Conservation (phyloP, 2,113 vertebrate species). For the Oostethus manadensis region DNA sequence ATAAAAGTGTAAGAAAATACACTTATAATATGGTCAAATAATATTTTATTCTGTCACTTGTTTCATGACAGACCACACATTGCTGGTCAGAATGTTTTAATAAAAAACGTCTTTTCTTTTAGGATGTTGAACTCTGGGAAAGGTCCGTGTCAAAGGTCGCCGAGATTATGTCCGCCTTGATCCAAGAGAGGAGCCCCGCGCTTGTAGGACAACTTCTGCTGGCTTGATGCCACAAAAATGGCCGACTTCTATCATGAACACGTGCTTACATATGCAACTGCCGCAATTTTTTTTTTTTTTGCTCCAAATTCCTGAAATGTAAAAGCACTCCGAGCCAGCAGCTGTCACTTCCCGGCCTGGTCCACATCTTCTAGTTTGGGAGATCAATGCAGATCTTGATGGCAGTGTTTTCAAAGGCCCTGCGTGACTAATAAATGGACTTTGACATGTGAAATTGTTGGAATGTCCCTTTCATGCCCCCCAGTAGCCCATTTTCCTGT, state of each 20-base stretch:
- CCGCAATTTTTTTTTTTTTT: neutral
- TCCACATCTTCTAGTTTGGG: neutral
- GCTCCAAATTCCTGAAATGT: neutral
- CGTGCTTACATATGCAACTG: neutral
- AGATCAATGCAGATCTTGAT: neutral
- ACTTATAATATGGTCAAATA: too few species aligned
- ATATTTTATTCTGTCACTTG: too few species aligned
- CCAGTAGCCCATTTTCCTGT: neutral
- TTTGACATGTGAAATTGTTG: constrained; percentile 6
- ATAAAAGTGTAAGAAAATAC: too few species aligned
- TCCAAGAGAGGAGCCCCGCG: constrained; percentile 62
- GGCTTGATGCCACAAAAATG: constrained; percentile 46
- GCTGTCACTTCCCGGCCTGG: neutral
- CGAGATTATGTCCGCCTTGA: constrained; percentile 56
- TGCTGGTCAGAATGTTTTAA: too few species aligned
- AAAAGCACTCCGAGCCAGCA: neutral
- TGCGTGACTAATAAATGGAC: neutral
- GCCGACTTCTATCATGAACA: neutral
- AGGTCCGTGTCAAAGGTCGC: constrained; percentile 48
- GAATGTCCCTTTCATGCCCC: neutral
- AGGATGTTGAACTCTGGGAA: constrained; percentile 60
- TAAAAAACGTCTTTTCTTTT: constrained; percentile 20
- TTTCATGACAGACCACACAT: too few species aligned
- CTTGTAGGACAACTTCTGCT: constrained; percentile 70
- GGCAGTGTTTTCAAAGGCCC: neutral